Percentiles rank a stretch among this genome's conserved stretches.
phyloP scores from a whole-genome alignment of 2,113 vertebrate species.

The Protobothrops flavoviridis region DNA sequence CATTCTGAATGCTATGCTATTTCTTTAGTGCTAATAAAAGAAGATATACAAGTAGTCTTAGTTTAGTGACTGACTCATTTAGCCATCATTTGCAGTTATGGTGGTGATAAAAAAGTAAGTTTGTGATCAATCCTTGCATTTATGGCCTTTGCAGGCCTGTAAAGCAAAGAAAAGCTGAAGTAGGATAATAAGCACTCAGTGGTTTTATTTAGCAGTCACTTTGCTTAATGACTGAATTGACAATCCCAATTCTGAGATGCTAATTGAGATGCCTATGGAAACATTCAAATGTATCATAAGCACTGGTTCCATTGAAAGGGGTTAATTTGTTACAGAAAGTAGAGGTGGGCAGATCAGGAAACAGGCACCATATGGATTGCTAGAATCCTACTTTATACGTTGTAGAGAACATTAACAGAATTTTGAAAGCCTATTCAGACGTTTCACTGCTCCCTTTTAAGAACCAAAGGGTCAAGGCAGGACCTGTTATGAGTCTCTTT shows the following conservation, averaged over 20 bases:
- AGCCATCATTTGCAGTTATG: not conserved
- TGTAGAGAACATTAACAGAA: not conserved
- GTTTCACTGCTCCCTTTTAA: not conserved
- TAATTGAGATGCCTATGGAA: not conserved
- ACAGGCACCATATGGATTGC: not conserved
- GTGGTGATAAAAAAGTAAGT: not conserved
- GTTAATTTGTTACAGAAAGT: not conserved
- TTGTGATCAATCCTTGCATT: not conserved
- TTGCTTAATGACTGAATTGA: not conserved
- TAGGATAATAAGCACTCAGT: not conserved
- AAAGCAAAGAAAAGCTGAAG: not conserved
- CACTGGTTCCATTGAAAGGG: not conserved
- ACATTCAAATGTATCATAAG: not conserved
- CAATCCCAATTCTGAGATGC: not conserved
- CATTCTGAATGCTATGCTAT: not conserved
- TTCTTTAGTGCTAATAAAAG: not conserved
- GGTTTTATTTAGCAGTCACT: not conserved
- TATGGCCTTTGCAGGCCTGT: not conserved
- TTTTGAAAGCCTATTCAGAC: not conserved
- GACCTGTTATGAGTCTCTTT: not conserved
- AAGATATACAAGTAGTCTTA: not conserved
- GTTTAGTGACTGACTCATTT: not conserved
- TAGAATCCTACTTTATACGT: not conserved
- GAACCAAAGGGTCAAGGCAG: not conserved
- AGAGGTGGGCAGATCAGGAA: not conserved